Evolutionary conservation across 1,140 invertebrate species (phyloP).

Genomic region (Trypoxylus dichotomus): DNA sequence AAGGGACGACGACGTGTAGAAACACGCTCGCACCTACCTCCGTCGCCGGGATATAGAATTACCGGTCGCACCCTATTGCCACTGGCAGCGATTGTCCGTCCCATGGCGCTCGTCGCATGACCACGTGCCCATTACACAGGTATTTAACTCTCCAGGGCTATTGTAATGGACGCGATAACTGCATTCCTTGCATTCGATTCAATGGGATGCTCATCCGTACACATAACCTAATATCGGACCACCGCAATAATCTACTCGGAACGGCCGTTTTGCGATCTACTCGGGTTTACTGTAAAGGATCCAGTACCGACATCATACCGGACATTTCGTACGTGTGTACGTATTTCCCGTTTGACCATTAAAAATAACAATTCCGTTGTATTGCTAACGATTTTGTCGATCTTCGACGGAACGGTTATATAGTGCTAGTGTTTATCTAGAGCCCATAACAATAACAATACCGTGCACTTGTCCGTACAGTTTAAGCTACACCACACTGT

Average conservation of each 20-base stretch:
- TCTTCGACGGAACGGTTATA: not conserved
- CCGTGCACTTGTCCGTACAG: not conserved
- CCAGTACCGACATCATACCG: not conserved
- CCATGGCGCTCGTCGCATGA: constrained; percentile 41
- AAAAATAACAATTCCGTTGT: not conserved
- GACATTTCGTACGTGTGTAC: not conserved
- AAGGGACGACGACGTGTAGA: not conserved
- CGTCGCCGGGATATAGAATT: not conserved
- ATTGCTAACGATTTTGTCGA: not conserved
- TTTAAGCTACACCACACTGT: not conserved
- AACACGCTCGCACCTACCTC: constrained; percentile 3
- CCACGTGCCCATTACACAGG: constrained; percentile 45
- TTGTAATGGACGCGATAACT: constrained; percentile 44
- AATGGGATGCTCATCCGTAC: constrained; percentile 20
- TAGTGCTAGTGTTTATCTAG: not conserved
- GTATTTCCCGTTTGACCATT: not conserved
- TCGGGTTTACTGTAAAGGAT: not conserved
- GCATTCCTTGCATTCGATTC: constrained; percentile 32
- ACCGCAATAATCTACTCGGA: not conserved
- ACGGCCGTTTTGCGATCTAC: not conserved
- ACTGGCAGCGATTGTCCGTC: constrained; percentile 35
- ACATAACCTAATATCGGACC: constrained; percentile 27
- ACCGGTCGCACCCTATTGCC: constrained; percentile 20
- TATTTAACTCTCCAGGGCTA: constrained; percentile 41
- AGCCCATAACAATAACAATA: not conserved